Base-by-base conservation (phyloP, 2,797 vertebrate species). In the Thaleichthys pacificus region DNA sequence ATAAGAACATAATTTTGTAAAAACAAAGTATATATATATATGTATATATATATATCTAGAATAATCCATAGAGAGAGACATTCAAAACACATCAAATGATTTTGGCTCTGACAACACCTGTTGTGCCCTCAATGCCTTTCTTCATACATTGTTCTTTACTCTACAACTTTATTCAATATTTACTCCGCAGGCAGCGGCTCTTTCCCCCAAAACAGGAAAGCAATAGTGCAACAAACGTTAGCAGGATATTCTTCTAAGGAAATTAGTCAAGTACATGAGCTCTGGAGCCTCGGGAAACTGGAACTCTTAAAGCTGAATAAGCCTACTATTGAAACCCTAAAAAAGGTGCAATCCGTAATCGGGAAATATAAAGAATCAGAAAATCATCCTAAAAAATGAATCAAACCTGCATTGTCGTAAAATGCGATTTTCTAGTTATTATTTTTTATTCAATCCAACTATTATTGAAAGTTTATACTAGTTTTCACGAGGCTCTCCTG, bases 211-310 rank as follows among this genome's bases (percentile, higher is more conserved):
- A 86, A 89, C 91, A 90, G 93, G 92, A 95, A 95, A 96, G 94
- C 91, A 93, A 93, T 97, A 98, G 96, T 98, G 97, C 97, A 98
- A 99, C 95, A 94, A 94, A 89, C 93, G 93, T 93, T 84, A 88
- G 86, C 88, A 90, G 84, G 82, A 80, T 91, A 91, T 54, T 70
- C 66, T 77, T 84, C 84, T 85, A 90, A 88, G 86, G 85, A 94
- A 93, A 80, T 90, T 79, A 91, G 93, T 96, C 93, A 94, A 82
- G 92, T 92, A 93, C 82, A 85, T 83, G 89, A 93, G 91, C 83
- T 88, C 83, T 76, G 77, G 90, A 92, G 87, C 86, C 93, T 90
- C 79, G 70, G 93, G 95, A 94, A 95, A 95, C 94, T 93, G 91
- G 90, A 91, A 91, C 88, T 81, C 86, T 70, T 80, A 77, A 80